Conservation (phyloP, 2,888 invertebrate genomes). For the Eupithecia tripunctaria region DNA sequence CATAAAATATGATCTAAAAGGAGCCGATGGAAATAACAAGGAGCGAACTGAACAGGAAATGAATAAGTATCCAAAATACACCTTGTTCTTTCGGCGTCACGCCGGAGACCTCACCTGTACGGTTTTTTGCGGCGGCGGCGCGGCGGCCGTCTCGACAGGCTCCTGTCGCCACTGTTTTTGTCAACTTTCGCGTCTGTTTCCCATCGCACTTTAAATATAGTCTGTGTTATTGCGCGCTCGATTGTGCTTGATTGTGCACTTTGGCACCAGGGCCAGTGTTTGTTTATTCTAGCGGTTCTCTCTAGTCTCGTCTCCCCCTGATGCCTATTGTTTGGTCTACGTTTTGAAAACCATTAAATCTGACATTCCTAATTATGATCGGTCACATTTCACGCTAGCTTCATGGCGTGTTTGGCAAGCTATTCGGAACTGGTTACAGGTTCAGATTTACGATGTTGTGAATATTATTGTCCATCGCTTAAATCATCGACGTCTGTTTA, state of each 20-base stretch:
- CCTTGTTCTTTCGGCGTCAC: constrained; percentile 53
- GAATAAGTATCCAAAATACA: constrained; percentile 45
- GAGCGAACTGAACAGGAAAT: constrained; percentile 36
- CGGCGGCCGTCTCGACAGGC: constrained; percentile 51
- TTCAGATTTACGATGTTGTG: constrained; percentile 58
- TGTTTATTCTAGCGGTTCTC: constrained; percentile 38
- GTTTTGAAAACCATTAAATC: constrained; percentile 41
- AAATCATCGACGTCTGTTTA: constrained; percentile 56
- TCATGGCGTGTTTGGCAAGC: constrained; percentile 38
- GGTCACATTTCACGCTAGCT: constrained; percentile 39
- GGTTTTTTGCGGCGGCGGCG: constrained; percentile 55
- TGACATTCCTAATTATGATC: constrained; percentile 39
- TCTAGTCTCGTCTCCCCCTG: constrained; percentile 27
- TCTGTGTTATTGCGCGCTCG: constrained; percentile 53
- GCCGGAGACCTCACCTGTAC: constrained; percentile 55
- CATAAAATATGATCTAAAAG: constrained; percentile 13
- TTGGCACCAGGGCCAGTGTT: constrained; percentile 43
- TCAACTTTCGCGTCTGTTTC: constrained; percentile 72
- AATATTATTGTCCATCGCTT: constrained; percentile 54
- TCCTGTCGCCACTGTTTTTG: constrained; percentile 71
- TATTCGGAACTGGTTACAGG: constrained; percentile 43
- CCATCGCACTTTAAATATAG: constrained; percentile 62
- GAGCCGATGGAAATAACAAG: constrained; percentile 13
- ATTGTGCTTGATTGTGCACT: constrained; percentile 56
- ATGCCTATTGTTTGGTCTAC: constrained; percentile 40